Percentiles rank a stretch among this genome's conserved stretches.
These are phyloP conservation scores for Sialis fuliginosa DNA, from an alignment of 2,888 invertebrate species.

Conservation along the genomic window DNA sequence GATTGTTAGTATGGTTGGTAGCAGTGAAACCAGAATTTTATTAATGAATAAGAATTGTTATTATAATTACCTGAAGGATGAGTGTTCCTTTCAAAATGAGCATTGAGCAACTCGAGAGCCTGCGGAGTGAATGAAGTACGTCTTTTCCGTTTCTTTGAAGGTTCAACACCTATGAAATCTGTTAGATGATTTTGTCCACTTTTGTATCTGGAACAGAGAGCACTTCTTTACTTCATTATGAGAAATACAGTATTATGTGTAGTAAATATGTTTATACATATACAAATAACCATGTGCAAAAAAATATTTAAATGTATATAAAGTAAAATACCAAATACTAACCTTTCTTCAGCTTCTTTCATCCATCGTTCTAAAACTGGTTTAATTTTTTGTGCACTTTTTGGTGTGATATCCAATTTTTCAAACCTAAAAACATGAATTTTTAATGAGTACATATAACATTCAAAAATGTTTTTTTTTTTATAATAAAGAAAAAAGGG, in stretches of 20 bases:
- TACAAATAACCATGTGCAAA: not conserved
- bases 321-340: slow-evolving; percentile 17
- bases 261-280: not conserved
- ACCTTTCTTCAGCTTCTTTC: slow-evolving; percentile 97
- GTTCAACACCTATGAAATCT: slow-evolving; percentile 91
- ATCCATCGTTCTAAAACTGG: slow-evolving; percentile 98
- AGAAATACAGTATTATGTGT: slow-evolving; percentile 2
- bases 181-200: slow-evolving; percentile 86
- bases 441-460: not conserved
- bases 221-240: slow-evolving; percentile 17
- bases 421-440: slow-evolving; percentile 60
- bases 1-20: too few species aligned
- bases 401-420: slow-evolving; percentile 97
- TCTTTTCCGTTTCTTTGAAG: slow-evolving; percentile 90
- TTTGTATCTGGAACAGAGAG: slow-evolving; percentile 55
- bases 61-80: slow-evolving; percentile 78
- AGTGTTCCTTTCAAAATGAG: slow-evolving; percentile 91
- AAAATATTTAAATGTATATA: not conserved
- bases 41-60: too few species aligned
- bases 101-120: slow-evolving; percentile 84
- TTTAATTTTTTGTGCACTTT: slow-evolving; percentile 98
- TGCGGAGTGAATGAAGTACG: slow-evolving; percentile 95
- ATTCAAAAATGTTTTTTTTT: not conserved
- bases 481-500: not conserved
- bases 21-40: too few species aligned